Evolutionary conservation across 2,113 vertebrate species (phyloP), one percentile per base, ranked within the genome.

Genomic region (Brachyistius frenatus): DNA sequence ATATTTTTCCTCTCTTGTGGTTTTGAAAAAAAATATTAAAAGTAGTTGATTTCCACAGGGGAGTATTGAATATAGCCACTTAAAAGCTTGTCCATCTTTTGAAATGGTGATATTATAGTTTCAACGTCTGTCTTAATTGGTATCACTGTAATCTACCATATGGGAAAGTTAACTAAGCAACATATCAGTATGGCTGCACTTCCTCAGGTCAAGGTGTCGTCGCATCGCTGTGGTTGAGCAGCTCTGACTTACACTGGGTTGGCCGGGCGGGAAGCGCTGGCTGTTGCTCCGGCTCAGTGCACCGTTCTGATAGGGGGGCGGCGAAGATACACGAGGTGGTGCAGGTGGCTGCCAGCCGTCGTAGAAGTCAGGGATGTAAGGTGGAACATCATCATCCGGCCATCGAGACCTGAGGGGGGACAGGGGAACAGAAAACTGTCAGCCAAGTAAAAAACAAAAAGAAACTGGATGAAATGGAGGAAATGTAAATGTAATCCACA

Each of bases 301-400:
- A 7, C 44, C 1, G 3, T 61, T 86, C 37, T 66, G 71, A 4
- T 35, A 35, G 14, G 46, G 35, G 0, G 13, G 37, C 0, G 37
- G 65, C 46, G 36, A 14, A 3, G 89, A 65, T 1, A 36, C 0
- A 0, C 87, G 91, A 11, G 31, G 0, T 6, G 72, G 86, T 5
- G 83, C 2, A 0, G 94, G 93, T 0, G 77, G 93, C 80, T 94
- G 58, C 96, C 96, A 97, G n/a, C 95, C 96, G 3, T 96, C 93
- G 0, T 82, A 95, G 88, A 98, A 98, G 0, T 53, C 47, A 0
- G 96, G 97, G 44, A 53, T 37, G 76, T 97, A 97, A 2, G 41
- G 7, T 0, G 86, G 91, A 46, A 97, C 41, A 3, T 94, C 69
- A 0, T 47, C 32, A 0, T 92, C 78, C 1, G 86, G 94, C 94